These are phyloP conservation scores for Anneissia japonica DNA, from an alignment of 35 echinoderm and acorn worm genomes.

Conservation along the genomic window DNA sequence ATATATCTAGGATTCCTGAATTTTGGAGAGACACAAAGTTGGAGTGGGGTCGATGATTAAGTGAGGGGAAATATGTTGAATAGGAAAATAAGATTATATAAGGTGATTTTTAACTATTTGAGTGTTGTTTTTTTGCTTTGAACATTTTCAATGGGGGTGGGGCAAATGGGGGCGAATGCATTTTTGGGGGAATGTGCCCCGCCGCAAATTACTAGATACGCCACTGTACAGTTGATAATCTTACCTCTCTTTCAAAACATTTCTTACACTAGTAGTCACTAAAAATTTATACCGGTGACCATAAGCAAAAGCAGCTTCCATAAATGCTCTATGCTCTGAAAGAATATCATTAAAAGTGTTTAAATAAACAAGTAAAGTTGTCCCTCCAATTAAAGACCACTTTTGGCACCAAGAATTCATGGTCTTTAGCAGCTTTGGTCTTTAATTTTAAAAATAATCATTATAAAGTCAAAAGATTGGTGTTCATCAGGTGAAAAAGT, in stretches of 20 bases:
- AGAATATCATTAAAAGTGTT: too few relatives aligned
- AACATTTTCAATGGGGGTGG: not conserved
- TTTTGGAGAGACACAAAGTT: too few relatives aligned
- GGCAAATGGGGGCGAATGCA: not conserved
- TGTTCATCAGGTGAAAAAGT: too few relatives aligned
- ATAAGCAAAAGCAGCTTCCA: conserved; percentile 85
- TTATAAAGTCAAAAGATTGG: too few relatives aligned
- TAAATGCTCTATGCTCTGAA: conserved; percentile 80
- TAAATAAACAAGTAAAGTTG: too few relatives aligned
- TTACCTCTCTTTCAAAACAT: conserved; percentile 28
- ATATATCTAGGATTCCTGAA: too few relatives aligned
- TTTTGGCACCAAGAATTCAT: too few relatives aligned
- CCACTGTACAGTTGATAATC: not conserved
- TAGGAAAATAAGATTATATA: not conserved
- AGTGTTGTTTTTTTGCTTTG: not conserved
- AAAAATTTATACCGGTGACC: conserved; percentile 56
- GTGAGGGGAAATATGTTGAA: not conserved
- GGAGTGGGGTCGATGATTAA: too few relatives aligned
- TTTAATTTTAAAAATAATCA: too few relatives aligned
- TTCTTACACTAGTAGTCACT: conserved; percentile 45
- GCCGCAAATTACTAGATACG: not conserved
- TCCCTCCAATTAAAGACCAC: too few relatives aligned
- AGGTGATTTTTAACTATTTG: not conserved
- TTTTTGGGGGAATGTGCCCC: not conserved
- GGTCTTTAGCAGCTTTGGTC: too few relatives aligned